These are phyloP conservation scores for Lagodon rhomboides DNA, from an alignment of 2,797 vertebrate species.

Conservation along the genomic window DNA sequence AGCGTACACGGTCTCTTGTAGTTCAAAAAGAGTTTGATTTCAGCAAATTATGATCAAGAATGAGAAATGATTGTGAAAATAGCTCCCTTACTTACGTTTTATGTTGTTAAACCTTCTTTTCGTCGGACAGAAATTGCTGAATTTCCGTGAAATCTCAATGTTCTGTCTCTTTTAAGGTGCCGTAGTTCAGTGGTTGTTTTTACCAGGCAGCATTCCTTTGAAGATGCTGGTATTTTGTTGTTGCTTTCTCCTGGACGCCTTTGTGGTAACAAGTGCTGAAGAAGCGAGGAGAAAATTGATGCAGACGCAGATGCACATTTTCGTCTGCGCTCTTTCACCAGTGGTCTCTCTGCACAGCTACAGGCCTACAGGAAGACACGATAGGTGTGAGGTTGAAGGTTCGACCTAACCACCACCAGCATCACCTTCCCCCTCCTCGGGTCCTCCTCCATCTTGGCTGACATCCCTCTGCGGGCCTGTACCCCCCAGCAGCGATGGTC, in stretches of 20 bases:
- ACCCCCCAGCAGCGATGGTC: slow-evolving; percentile 73
- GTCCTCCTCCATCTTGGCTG: slow-evolving; percentile 49
- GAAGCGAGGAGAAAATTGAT: not conserved
- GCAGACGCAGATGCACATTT: slow-evolving; percentile 33
- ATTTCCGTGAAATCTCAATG: not conserved
- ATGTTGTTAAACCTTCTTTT: not conserved
- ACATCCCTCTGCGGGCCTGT: slow-evolving; percentile 64
- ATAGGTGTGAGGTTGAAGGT: slow-evolving; percentile 52
- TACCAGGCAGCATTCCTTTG: not conserved
- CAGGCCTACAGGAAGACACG: slow-evolving; percentile 37
- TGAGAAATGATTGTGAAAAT: not conserved
- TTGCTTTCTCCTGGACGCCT: slow-evolving; percentile 14
- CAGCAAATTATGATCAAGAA: slow-evolving; percentile 1
- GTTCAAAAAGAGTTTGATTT: not conserved
- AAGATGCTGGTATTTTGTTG: slow-evolving; percentile 4
- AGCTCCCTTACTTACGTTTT: not conserved
- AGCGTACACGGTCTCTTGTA: not conserved
- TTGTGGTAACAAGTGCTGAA: slow-evolving; percentile 22
- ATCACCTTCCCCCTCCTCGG: slow-evolving; percentile 11
- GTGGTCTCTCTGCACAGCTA: slow-evolving; percentile 46
- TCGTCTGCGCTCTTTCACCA: slow-evolving; percentile 41
- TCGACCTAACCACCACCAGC: slow-evolving; percentile 40
- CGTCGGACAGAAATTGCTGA: not conserved
- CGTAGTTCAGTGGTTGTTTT: slow-evolving; percentile 4
- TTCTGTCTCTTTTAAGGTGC: not conserved